Evolutionary conservation across 2,113 vertebrate species (phyloP).

Genomic region (Recurvirostra avosetta): DNA sequence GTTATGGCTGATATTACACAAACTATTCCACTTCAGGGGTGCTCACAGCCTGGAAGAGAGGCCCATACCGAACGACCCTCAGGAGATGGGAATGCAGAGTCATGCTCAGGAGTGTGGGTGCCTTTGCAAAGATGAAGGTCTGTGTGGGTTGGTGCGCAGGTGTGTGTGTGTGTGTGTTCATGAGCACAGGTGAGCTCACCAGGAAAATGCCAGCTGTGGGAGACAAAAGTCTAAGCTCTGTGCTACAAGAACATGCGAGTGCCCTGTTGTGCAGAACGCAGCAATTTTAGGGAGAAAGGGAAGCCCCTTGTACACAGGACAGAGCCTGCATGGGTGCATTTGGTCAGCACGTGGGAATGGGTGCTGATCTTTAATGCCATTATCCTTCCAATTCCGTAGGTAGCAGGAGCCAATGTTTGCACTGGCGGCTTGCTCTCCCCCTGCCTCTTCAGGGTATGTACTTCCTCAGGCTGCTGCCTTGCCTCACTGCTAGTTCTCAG

Average conservation of each 20-base stretch:
- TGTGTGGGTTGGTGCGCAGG: background rate
- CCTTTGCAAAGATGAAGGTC: background rate
- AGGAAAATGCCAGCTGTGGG: background rate
- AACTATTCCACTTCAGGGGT: background rate
- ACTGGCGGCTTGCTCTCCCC: background rate
- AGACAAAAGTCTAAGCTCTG: background rate
- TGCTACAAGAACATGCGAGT: background rate
- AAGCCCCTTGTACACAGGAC: background rate
- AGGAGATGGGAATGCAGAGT: background rate
- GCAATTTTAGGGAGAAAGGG: background rate
- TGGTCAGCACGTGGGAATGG: accelerated
- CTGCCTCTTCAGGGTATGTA: background rate
- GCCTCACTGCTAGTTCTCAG: background rate
- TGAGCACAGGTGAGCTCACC: background rate
- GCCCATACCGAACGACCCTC: background rate
- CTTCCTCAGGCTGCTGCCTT: background rate
- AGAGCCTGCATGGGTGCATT: background rate
- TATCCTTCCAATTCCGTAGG: background rate
- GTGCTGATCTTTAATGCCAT: background rate
- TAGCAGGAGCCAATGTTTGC: background rate
- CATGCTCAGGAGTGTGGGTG: background rate
- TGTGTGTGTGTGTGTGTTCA: background rate
- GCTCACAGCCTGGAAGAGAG: background rate
- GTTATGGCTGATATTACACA: background rate
- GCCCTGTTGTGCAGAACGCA: background rate